Evolutionary conservation across 2,797 vertebrate genomes (phyloP), one percentile per base, ranked within the genome.

Genomic region (Gila robusta): DNA sequence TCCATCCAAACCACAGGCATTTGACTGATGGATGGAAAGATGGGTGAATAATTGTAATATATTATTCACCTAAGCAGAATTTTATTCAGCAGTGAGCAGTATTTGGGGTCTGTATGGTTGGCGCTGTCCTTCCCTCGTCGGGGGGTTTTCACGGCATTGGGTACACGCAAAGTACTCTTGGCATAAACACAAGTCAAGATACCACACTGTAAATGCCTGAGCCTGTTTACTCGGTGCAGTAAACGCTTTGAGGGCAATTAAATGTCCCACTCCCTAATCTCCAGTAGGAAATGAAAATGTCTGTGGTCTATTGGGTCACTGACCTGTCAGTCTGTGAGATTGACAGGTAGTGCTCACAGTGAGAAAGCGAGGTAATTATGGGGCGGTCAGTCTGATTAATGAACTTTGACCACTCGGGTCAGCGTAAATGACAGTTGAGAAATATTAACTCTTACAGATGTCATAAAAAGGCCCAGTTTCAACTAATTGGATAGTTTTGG

Each of bases 191-290:
- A 86, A 82, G 77, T 87, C 62, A 59, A 90, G 88, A 87, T 87
- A 90, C 89, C 79, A 81, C 86, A 81, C 87, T 73, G 71, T 88
- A 90, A 89, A 89, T 90, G 90, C 87, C 90, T 88, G 86, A 35
- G 85, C 64, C 82, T 89, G 87, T 91, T 91, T 91, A 90, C 89
- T 87, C 69, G 52, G 83, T 80, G 89, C 89, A 76, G 88, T 91
- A 90, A 91, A 90, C 87, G 89, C 87, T 82, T 90, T 77, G 74
- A 72, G 83, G 83, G 81, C 86, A 88, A 88, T 90, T 89, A 89
- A 91, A 87, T 85, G 84, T 88, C 82, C 74, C 52, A 66, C 79
- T 86, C 78, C 87, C 86, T 84, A 84, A 84, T 88, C 85, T 88
- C 81, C 84, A 62, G 39, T 79, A 84, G 88, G 84, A 83, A 86